phyloP scores from a whole-genome alignment of 2,113 vertebrate species.

The Setophaga coronata region DNA sequence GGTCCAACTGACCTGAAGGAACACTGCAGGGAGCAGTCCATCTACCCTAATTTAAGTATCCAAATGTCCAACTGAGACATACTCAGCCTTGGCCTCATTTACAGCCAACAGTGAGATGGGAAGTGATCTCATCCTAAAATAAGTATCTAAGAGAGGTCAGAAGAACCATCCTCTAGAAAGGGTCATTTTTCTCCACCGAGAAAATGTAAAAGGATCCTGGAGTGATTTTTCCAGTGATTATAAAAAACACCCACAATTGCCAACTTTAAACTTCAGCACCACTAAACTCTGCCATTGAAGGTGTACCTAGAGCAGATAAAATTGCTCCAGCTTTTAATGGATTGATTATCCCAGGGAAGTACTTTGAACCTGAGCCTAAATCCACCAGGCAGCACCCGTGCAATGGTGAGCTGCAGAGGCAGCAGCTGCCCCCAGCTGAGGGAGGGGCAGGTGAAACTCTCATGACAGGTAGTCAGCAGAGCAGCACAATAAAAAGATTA shows the following conservation, averaged over 20 bases:
- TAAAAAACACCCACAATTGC: neutral
- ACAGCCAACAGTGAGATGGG: neutral
- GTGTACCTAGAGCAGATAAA: neutral
- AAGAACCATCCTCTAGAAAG: slow-evolving; percentile 8
- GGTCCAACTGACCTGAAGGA: rapidly evolving
- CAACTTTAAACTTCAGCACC: neutral
- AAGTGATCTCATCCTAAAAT: slow-evolving; percentile 61
- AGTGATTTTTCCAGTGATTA: neutral
- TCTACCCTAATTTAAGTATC: neutral
- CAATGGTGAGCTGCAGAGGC: neutral
- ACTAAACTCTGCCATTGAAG: neutral
- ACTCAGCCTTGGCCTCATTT: neutral
- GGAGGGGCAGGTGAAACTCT: neutral
- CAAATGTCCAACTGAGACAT: neutral
- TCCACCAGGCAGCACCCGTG: neutral
- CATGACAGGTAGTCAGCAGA: neutral
- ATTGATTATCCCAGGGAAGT: neutral
- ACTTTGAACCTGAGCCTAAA: neutral
- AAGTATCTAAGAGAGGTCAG: slow-evolving; percentile 40
- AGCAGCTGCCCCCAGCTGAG: neutral
- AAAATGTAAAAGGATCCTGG: neutral
- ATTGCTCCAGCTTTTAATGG: neutral
- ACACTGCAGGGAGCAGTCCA: rapidly evolving
- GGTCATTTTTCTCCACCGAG: neutral
- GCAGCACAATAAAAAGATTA: neutral